phyloP scores from a whole-genome alignment of 2,113 vertebrate genomes.

The Bubo blakistoni region DNA sequence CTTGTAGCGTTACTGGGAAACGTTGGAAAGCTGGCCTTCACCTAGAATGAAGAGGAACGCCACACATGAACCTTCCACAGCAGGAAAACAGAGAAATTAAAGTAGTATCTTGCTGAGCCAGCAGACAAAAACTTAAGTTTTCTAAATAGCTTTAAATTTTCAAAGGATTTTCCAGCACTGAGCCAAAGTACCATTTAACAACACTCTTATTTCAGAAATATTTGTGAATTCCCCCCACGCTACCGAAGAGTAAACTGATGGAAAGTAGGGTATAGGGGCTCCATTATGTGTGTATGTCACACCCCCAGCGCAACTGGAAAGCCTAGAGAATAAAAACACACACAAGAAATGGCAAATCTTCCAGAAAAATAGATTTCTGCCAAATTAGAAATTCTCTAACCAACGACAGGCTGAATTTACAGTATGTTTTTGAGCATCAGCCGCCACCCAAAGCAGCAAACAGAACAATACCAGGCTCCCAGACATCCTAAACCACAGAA shows the following conservation, averaged over 20 bases:
- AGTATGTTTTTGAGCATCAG: neutral
- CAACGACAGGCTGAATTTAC: neutral
- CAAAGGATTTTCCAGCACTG: neutral
- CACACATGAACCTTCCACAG: constrained; percentile 41
- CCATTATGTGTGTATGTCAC: neutral
- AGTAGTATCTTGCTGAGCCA: neutral
- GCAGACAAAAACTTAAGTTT: neutral
- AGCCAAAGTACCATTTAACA: neutral
- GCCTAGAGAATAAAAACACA: neutral
- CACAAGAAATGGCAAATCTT: neutral
- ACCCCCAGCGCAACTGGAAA: neutral
- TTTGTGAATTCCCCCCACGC: neutral
- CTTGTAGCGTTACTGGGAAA: constrained; percentile 71
- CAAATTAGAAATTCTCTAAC: neutral
- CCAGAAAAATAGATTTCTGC: neutral
- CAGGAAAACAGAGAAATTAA: neutral
- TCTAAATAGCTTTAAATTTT: neutral
- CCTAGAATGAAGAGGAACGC: constrained; percentile 70
- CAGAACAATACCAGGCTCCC: neutral
- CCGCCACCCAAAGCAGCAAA: neutral
- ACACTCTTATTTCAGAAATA: neutral
- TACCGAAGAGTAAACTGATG: neutral
- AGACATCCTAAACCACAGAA: neutral
- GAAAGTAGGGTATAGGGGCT: neutral
- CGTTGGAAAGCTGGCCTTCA: constrained; percentile 61